Evolutionary conservation across 1,140 invertebrate species (phyloP), one percentile per base, ranked within the genome.

Genomic region (Zaprionus davidi): DNA sequence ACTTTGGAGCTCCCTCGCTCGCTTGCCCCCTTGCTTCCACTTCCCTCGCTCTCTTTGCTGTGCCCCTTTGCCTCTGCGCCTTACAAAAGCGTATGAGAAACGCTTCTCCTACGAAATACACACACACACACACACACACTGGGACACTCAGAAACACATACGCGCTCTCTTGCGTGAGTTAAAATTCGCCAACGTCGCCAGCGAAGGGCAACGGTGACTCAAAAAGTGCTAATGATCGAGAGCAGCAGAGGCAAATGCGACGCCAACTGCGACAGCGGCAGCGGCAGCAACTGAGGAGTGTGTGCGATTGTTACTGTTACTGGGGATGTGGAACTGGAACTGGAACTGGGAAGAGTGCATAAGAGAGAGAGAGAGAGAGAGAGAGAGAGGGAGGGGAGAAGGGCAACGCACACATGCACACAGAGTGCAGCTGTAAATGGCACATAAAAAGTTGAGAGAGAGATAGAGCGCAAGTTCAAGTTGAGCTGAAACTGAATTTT

Each of bases 191-290:
- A 68, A 44, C 36, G 56, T 53, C 38, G 41, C 49, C 75, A 77
- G 46, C 75, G 70, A 77, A 77, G 75, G 75, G 75, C 75, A 77
- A 73, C 70, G 64, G 70, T 73, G 75, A 77, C 70, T 77, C 75
- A 77, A 77, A 77, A 77, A 72, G 75, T 77, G 75, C 70, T 71
- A 76, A 76, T 76, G 74, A 76, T 76, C 73, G 56, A 65, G 53
- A 34, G 57, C 53, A 64, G 46, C 34, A 71, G 60, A 17, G 46
- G 66, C 15, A 12, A 63, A n/a, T 58, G 70, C 22, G 44, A 58
- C 53, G 17, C 41, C n/a, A 9, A 46, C 41, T 46, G 28, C 24
- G 15, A 36, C 46, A 3, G 69, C 38, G 36, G 34, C 46, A 5
- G 69, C 38, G 36, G 34, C 62, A 15, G 53, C 22, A 20, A 57